These are phyloP conservation scores for Montipora capricornis DNA, from an alignment of 64 coral and sea anemone species.

Conservation along the genomic window DNA sequence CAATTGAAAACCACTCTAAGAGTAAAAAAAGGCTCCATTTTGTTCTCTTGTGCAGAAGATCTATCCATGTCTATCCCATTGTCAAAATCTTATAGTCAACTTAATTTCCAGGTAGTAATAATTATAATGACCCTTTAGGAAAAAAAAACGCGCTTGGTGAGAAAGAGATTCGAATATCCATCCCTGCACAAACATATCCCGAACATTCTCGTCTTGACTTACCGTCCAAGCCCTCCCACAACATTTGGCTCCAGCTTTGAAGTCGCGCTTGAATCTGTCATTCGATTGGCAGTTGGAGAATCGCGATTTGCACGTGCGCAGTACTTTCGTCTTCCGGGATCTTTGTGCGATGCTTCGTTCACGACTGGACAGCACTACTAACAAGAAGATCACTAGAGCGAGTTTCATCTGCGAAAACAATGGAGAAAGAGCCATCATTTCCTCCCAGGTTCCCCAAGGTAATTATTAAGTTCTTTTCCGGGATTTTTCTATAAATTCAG, in stretches of 20 bases:
- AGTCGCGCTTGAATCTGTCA: not conserved
- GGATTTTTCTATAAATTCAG: too few relatives aligned
- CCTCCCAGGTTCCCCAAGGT: not conserved
- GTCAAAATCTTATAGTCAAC: too few relatives aligned
- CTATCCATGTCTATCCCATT: too few relatives aligned
- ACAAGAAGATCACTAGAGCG: not conserved
- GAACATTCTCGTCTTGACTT: not conserved
- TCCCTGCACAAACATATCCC: too few relatives aligned
- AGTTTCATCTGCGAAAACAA: conserved; percentile 23
- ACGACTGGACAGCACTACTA: not conserved
- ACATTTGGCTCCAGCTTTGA: not conserved
- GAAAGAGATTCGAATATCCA: too few relatives aligned
- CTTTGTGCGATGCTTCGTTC: not conserved
- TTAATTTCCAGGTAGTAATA: too few relatives aligned
- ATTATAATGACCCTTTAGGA: too few relatives aligned
- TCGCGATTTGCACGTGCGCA: conserved; percentile 22
- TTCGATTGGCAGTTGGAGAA: not conserved
- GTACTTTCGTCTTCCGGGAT: not conserved
- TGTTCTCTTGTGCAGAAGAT: too few relatives aligned
- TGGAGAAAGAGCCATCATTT: not conserved
- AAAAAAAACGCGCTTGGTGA: too few relatives aligned
- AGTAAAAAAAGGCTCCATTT: too few relatives aligned
- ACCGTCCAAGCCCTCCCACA: conserved; percentile 52
- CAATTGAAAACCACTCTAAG: too few relatives aligned
- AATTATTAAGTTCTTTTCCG: too few relatives aligned